Conservation (phyloP, 2,113 vertebrate species). For the Dinomys branickii region DNA sequence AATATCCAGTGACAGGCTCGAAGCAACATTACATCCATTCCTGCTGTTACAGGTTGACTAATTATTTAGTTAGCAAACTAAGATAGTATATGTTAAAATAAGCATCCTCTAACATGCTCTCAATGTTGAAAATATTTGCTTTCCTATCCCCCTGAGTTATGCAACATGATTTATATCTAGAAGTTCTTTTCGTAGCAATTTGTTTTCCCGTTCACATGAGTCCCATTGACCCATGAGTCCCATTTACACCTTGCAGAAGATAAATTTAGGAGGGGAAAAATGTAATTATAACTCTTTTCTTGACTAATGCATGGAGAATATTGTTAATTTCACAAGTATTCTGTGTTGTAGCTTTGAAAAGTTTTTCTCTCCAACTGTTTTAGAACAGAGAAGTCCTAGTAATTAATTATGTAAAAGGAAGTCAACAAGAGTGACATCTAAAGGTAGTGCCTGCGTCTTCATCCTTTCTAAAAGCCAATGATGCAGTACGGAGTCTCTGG, state of each 20-base stretch:
- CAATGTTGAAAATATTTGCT: conserved; percentile 33
- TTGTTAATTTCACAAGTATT: background rate
- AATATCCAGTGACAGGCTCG: background rate
- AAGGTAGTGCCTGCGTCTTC: background rate
- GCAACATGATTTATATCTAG: background rate
- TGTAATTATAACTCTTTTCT: background rate
- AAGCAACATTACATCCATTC: conserved; percentile 32
- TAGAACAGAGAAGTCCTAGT: background rate
- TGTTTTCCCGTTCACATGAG: conserved; percentile 15
- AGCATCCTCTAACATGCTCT: background rate
- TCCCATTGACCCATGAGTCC: background rate
- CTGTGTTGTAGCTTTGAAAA: background rate
- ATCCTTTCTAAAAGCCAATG: background rate
- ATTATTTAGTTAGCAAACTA: conserved; percentile 50
- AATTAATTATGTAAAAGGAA: conserved; percentile 46
- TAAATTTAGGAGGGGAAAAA: background rate
- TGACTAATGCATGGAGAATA: background rate
- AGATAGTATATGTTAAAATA: conserved; percentile 43
- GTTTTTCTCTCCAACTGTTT: background rate
- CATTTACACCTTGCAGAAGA: background rate
- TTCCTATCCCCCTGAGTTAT: background rate
- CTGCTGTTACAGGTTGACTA: background rate
- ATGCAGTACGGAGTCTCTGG: background rate
- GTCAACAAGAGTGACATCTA: background rate
- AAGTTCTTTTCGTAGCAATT: conserved; percentile 17